These are phyloP conservation scores for Plebejus anna DNA, from an alignment of 2,888 invertebrate genomes.

Conservation along the genomic window DNA sequence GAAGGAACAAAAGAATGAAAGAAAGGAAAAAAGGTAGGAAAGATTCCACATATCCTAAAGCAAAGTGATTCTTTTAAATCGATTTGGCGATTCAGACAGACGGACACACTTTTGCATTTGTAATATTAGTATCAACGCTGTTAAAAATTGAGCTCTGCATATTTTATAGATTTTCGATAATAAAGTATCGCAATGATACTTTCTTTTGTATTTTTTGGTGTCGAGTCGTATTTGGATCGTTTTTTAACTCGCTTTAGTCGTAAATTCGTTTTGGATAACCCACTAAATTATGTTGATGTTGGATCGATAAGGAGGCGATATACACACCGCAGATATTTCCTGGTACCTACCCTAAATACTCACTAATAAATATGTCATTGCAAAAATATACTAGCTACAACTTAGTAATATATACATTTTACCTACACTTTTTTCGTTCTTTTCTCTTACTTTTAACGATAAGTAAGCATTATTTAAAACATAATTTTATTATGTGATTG, in stretches of 20 bases:
- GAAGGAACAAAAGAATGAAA: no score
- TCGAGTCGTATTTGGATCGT: constrained; percentile 21
- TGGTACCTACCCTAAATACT: not conserved
- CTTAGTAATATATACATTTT: not conserved
- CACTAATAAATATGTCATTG: not conserved
- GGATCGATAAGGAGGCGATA: constrained; percentile 21
- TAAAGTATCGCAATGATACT: constrained; percentile 37
- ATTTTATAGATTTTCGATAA: constrained; percentile 68
- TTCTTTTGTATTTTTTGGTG: constrained; percentile 19
- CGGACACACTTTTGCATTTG: not conserved
- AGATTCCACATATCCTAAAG: no score
- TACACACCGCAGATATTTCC: constrained; percentile 5
- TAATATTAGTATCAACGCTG: not conserved
- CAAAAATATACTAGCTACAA: not conserved
- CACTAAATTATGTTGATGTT: constrained; percentile 28
- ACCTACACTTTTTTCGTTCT: not conserved
- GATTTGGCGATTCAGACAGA: not conserved
- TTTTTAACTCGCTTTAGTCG: constrained; percentile 16
- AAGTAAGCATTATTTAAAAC: not conserved
- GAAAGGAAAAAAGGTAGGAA: no score
- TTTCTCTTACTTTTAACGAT: not conserved
- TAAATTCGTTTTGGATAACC: constrained; percentile 28
- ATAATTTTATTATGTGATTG: not conserved
- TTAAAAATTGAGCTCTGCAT: constrained; percentile 35
- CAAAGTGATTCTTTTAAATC: no score